A percentile compares a stretch with the other conserved stretches of the same genome.
Conservation (phyloP, 2,113 vertebrate genomes). For the Melanostigma gelatinosum region DNA sequence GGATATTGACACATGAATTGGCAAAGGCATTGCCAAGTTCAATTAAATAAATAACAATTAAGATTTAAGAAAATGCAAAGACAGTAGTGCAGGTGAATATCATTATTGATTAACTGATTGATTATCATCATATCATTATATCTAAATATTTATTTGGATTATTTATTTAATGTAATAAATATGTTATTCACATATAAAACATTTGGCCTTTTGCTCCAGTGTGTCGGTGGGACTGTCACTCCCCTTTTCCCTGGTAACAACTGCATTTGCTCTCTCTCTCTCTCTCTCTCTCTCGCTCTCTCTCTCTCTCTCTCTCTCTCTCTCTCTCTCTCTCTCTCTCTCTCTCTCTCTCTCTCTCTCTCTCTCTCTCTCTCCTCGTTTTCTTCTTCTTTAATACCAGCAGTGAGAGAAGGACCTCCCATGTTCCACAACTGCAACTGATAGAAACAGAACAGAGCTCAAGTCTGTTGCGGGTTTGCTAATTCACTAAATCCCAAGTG, state of each 20-base stretch:
- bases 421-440: constrained; percentile 35
- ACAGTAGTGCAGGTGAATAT: not conserved
- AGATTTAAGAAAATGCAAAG: not conserved
- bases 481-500: constrained; percentile 75
- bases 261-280: not conserved
- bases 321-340: not conserved
- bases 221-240: not conserved
- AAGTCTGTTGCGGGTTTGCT: constrained; percentile 70
- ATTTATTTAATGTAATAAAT: not conserved
- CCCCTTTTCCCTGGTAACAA: not conserved
- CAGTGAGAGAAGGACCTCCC: constrained; percentile 47
- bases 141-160: not conserved
- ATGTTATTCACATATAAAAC: not conserved
- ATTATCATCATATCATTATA: too few species aligned
- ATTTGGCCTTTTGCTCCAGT: not conserved
- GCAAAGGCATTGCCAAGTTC: not conserved
- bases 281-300: not conserved
- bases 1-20: not conserved
- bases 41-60: not conserved
- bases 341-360: not conserved
- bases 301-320: not conserved
- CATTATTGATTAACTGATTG: not conserved
- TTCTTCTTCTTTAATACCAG: constrained; percentile 6
- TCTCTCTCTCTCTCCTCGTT: not conserved
- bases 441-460: constrained; percentile 42